Evolutionary conservation across 2,888 invertebrate species (phyloP).

Genomic region (Gymnocheta viridis): DNA sequence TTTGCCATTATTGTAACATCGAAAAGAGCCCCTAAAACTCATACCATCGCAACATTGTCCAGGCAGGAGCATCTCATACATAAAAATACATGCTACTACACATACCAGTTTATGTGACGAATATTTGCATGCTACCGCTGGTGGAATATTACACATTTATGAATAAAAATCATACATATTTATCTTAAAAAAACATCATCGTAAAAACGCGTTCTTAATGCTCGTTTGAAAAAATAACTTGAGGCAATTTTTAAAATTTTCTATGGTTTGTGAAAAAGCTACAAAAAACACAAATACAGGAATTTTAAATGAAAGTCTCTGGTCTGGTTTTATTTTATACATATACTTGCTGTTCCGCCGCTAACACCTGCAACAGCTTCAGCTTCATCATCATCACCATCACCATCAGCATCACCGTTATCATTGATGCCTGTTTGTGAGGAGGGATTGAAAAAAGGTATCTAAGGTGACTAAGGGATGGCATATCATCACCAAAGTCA

Average conservation of each 20-base stretch:
- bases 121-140: conserved; percentile 43
- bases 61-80: background rate
- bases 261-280: conserved; percentile 45
- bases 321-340: no score
- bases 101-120: background rate
- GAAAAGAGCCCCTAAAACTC: background rate
- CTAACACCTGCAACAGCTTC: background rate
- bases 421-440: conserved; percentile 15
- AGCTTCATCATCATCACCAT: background rate
- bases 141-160: conserved; percentile 35
- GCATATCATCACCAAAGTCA: conserved; percentile 44
- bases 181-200: conserved; percentile 58
- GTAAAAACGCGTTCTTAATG: conserved; percentile 67
- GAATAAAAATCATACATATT: conserved; percentile 50
- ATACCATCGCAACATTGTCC: background rate
- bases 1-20: conserved; percentile 12
- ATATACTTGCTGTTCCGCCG: background rate
- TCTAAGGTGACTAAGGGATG: background rate
- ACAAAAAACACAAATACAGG: background rate
- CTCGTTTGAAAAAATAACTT: conserved; percentile 66
- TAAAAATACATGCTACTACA: background rate
- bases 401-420: background rate
- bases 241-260: conserved; percentile 65
- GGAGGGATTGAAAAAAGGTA: background rate
- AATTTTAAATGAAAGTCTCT: conserved; percentile 13